Base-by-base conservation (phyloP, 2,113 vertebrate genomes). In the Monarcha castaneiventris region DNA sequence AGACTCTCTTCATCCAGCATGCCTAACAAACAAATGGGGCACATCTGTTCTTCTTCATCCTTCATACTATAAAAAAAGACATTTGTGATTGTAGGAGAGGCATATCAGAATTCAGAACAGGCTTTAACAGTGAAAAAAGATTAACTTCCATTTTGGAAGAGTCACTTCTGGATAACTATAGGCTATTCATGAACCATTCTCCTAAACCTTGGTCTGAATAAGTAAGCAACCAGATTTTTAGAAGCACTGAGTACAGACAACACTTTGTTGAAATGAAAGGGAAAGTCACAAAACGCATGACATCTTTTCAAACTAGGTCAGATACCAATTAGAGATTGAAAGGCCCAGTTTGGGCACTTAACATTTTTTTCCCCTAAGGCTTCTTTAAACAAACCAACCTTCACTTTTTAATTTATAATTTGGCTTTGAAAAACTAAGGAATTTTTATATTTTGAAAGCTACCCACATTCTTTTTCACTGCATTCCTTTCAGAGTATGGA, bases 11-110 rank as follows among this genome's bases (percentile, higher is more conserved):
- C 99, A 61, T 99, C 98, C 91, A 99, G 97, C 99, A 99, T 99
- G 95, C 98, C 98, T 97, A 99, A 67, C 90, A 99, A 96, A 95
- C 99, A 99, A 89, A 99, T 99, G 15, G 99, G 99, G 94, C 99
- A 99, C 98, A 99, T 98, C 95, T 99, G 99, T 56, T 99, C 99
- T 96, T 99, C 99, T 97, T 99, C 99, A 88, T 99, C 98, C 92
- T 99, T 99, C 95, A 99, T 98, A 95, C 98, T 99, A 46, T 5
- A 83, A 93, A 92, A 75, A 92, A 6, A 97, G 11, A 63, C 32
- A 95, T 51, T 84, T 69, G 21, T 51, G 58, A 84, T 51, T 77
- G 37, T 74, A 49, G 23, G 82, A 78, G 5, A 33, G 7, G 18
- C 27, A 18, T 49, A 94, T 84, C 19, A 74, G 20, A 91, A 72